Conservation (phyloP, 1,140 invertebrate genomes). For the Penaeus chinensis region DNA sequence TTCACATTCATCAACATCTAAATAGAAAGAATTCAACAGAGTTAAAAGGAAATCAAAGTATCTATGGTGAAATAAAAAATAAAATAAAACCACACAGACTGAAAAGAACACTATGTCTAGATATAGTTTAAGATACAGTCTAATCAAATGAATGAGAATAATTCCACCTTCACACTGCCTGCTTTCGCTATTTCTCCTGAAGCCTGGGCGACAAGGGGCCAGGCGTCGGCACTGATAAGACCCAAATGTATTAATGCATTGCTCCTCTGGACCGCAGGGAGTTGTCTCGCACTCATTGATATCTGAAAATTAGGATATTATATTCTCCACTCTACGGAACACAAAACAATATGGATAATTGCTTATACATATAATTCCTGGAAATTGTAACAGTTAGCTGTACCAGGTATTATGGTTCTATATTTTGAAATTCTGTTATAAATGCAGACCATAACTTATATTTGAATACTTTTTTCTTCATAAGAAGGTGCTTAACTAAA, state of each 20-base stretch:
- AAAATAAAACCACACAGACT: too few relatives aligned
- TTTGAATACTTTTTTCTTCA: too few relatives aligned
- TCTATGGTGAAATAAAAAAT: background rate
- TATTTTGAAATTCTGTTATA: too few relatives aligned
- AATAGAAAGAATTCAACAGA: constrained; percentile 62
- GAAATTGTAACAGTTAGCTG: too few relatives aligned
- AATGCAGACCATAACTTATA: too few relatives aligned
- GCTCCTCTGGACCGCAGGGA: constrained; percentile 68
- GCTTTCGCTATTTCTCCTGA: constrained; percentile 26
- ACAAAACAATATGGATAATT: background rate
- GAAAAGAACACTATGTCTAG: too few relatives aligned
- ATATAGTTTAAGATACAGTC: background rate
- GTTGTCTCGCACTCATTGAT: constrained; percentile 68
- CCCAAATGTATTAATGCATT: constrained; percentile 73
- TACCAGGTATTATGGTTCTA: too few relatives aligned
- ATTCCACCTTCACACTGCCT: constrained; percentile 53
- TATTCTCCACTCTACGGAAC: background rate
- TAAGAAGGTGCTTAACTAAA: too few relatives aligned
- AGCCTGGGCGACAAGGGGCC: constrained; percentile 38
- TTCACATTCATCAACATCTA: constrained; percentile 91
- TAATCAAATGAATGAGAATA: background rate
- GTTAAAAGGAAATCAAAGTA: too few relatives aligned
- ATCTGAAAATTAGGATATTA: constrained; percentile 63
- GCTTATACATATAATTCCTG: background rate
- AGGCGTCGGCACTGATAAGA: constrained; percentile 71